These are phyloP conservation scores for Gymnocheta viridis DNA, from an alignment of 2,888 invertebrate genomes.

Conservation along the genomic window DNA sequence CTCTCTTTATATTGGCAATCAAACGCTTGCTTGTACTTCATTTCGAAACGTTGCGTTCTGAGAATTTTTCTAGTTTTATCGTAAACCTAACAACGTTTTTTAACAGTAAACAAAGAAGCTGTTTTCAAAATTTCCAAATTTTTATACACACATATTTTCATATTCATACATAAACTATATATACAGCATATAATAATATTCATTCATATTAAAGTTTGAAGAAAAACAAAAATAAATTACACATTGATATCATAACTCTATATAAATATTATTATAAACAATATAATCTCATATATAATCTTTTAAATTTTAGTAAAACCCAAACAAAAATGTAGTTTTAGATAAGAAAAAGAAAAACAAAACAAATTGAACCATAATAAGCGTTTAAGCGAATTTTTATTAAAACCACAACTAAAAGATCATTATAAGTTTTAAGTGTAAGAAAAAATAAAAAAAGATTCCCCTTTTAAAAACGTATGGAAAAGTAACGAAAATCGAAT, in stretches of 20 bases:
- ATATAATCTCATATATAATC: constrained; percentile 68
- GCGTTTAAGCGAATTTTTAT: constrained; percentile 49
- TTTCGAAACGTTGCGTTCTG: background rate
- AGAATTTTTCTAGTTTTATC: background rate
- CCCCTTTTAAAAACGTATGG: background rate
- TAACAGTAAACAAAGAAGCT: constrained; percentile 8
- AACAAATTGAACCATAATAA: constrained; percentile 31
- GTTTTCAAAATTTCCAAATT: constrained; percentile 39
- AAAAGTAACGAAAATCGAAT: constrained; percentile 42
- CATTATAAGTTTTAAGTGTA: constrained; percentile 26
- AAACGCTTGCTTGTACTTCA: background rate
- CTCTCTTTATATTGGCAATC: background rate
- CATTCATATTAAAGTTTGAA: constrained; percentile 19
- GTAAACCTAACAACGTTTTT: constrained; percentile 4
- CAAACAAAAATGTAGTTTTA: constrained; percentile 53
- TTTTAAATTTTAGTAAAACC: constrained; percentile 54
- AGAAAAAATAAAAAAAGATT: constrained; percentile 8
- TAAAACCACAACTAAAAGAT: constrained; percentile 8
- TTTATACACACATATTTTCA: constrained; percentile 32
- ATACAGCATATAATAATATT: constrained; percentile 16
- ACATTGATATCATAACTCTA: constrained; percentile 60
- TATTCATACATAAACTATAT: constrained; percentile 20
- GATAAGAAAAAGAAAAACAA: no score
- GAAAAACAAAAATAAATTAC: constrained; percentile 29
- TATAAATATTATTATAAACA: constrained; percentile 62